Conservation (phyloP, 2,888 invertebrate genomes). For the Rutpela maculata region DNA sequence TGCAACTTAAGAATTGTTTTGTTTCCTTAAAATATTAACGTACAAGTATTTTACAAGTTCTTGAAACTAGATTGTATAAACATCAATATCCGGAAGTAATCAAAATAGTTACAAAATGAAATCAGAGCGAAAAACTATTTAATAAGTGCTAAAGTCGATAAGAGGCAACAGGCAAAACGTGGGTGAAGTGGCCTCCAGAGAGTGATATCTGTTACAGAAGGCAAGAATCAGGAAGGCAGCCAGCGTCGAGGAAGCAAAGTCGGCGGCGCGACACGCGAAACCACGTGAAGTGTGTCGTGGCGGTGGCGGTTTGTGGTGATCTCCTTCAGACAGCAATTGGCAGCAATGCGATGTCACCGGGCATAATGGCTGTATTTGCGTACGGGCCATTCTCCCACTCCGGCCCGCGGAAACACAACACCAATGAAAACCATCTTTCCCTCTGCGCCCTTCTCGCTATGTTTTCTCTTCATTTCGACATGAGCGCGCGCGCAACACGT, state of each 20-base stretch:
- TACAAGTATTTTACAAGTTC: no score
- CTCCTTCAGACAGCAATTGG: slow-evolving; percentile 61
- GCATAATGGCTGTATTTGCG: slow-evolving; percentile 74
- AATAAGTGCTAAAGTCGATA: neutral
- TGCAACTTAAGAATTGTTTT: no score
- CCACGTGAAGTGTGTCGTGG: slow-evolving; percentile 49
- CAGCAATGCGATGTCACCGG: slow-evolving; percentile 68
- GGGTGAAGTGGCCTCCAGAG: slow-evolving; percentile 37
- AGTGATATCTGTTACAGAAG: slow-evolving; percentile 27
- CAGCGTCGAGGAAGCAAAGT: slow-evolving; percentile 26
- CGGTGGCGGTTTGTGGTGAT: slow-evolving; percentile 54
- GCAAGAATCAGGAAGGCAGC: slow-evolving; percentile 9
- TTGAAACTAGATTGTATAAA: no score
- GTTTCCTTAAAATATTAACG: no score
- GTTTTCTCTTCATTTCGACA: slow-evolving; percentile 73
- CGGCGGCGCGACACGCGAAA: slow-evolving; percentile 41
- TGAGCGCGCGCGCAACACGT: slow-evolving; percentile 74
- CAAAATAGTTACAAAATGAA: neutral
- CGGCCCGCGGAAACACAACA: slow-evolving; percentile 72
- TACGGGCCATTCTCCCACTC: slow-evolving; percentile 68
- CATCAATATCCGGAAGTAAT: neutral
- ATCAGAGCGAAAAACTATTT: neutral
- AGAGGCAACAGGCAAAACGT: slow-evolving; percentile 34
- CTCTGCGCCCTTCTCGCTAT: slow-evolving; percentile 69
- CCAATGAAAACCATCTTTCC: slow-evolving; percentile 71